Percentiles rank a stretch among this genome's conserved stretches.
phyloP scores from a whole-genome alignment of 1,140 invertebrate genomes.

The Diachasmimorpha longicaudata region DNA sequence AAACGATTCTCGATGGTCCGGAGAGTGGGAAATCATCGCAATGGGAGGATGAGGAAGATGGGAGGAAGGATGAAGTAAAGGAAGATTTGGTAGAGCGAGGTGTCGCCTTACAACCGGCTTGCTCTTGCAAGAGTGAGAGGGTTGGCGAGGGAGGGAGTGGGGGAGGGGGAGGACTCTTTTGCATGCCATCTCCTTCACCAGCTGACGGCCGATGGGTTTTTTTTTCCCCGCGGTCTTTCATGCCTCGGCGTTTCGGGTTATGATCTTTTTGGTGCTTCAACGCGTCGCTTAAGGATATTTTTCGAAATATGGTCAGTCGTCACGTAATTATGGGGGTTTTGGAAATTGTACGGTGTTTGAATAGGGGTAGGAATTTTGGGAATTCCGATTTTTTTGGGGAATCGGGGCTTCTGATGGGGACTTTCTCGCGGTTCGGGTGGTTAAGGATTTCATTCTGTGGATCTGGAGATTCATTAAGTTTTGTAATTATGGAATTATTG shows the following conservation, averaged over 20 bases:
- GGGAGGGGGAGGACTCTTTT: constrained; percentile 53
- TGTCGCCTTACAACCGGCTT: constrained; percentile 64
- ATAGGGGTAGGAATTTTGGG: neutral
- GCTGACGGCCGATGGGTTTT: constrained; percentile 46
- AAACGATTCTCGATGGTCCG: constrained; percentile 1
- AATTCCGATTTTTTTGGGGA: no score
- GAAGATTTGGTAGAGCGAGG: constrained; percentile 52
- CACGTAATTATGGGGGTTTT: neutral
- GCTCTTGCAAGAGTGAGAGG: constrained; percentile 35
- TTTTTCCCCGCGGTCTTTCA: neutral
- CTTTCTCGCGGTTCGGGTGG: no score
- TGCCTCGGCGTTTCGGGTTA: constrained; percentile 42
- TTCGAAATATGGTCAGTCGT: neutral
- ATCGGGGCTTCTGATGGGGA: no score
- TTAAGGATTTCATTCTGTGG: no score
- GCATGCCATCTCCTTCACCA: constrained; percentile 61
- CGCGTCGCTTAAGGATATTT: constrained; percentile 16
- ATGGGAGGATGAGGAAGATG: constrained; percentile 1
- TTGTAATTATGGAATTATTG: no score
- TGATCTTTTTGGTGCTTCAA: constrained; percentile 41
- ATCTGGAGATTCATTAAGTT: no score
- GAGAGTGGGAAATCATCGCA: neutral
- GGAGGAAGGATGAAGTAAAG: constrained; percentile 4
- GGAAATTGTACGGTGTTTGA: constrained; percentile 4
- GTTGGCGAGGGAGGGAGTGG: constrained; percentile 29